A percentile compares a stretch with the other conserved stretches of the same genome.
phyloP scores from a whole-genome alignment of 1,140 invertebrate species.

The Leptinotarsa undecemlineata region DNA sequence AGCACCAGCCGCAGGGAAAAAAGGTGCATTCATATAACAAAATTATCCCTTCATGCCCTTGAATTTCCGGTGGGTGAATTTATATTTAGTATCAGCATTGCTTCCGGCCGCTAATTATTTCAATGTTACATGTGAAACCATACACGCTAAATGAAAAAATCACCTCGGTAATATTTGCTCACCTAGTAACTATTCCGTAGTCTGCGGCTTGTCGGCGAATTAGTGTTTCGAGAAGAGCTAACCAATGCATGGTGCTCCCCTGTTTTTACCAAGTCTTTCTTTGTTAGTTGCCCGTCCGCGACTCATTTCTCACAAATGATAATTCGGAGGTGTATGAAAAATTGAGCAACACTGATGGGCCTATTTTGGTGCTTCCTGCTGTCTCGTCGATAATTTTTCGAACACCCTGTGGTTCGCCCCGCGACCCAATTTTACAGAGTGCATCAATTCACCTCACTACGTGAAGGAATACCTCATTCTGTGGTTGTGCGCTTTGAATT shows the following conservation, averaged over 20 bases:
- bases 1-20: too few species aligned
- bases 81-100: too few species aligned
- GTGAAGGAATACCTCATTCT: too few species aligned
- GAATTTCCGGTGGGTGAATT: too few species aligned
- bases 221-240: neutral
- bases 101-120: too few species aligned
- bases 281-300: neutral
- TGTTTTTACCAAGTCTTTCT: neutral
- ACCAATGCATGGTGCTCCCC: neutral
- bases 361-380: constrained; percentile 3
- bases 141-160: too few species aligned
- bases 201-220: neutral
- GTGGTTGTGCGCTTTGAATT: too few species aligned
- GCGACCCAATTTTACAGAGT: constrained; percentile 5
- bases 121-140: too few species aligned
- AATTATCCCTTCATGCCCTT: too few species aligned
- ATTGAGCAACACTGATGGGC: constrained; percentile 1
- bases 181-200: neutral
- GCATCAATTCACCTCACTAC: neutral
- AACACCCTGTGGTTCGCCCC: constrained; percentile 4
- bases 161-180: too few species aligned
- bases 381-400: constrained; percentile 5
- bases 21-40: too few species aligned
- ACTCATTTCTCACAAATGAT: constrained; percentile 6
- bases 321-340: neutral